Evolutionary conservation across 1,140 invertebrate species (phyloP), one percentile per base, ranked within the genome.

Genomic region (Ctenoplectra terminalis): DNA sequence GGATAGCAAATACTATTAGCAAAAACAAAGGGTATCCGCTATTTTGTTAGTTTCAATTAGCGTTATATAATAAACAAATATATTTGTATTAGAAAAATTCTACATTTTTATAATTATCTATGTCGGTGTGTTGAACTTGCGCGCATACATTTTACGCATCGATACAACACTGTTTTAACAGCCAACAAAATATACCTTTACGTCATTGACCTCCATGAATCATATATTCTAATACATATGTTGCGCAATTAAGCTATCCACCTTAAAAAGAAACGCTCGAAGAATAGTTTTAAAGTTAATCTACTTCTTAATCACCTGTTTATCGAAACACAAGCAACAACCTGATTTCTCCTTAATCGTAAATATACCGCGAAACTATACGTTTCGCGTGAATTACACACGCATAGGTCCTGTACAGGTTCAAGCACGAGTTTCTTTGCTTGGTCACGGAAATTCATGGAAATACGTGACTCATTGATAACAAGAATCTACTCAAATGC

Each of bases 151-250:
- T 43, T 60, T 8, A 23, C 11, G 26, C 0, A 77, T 11, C 31
- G 29, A 26, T 71, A 15, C 31, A 60, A 29, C 4, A 40, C 40
- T 29, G 17, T 43, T 34, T 73, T 23, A 58, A 20, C 23, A 43
- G 34, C 1, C 2, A 37, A 43, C 13, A 31, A 75, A 50, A 67
- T 48, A 56, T 67, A 64, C 2, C 15, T 81, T 46, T 81, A 58
- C 79, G 60, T 56, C 50, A 75, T 29, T 67, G 71, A 66, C 50
- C 71, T 66, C 48, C 31, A 37, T 81, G 72, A 75, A 29, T 75
- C 71, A 81, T 43, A 40, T 23, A 48, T 66, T 60, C 48, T 73
- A 34, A 17, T 20, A 63, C n/a, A 17, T 31, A 73, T 40, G n/a
- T 81, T 81, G 50, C 31, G 71, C 72, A 81, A 81, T 52, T 20